Conservation (phyloP, 2,797 vertebrate species). For the Sarcoramphus papa region DNA sequence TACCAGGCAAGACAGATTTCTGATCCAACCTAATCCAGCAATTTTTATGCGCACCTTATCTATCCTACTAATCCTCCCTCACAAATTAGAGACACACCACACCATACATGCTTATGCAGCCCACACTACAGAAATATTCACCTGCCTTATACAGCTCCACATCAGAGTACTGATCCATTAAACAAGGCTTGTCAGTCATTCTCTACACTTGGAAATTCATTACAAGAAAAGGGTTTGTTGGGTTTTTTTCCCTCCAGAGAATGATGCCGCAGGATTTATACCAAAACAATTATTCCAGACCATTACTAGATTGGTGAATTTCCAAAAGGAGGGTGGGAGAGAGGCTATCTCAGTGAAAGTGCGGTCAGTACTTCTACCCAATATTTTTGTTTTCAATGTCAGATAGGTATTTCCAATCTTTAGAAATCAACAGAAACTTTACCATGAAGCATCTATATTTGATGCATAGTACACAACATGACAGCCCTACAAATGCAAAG, state of each 20-base stretch:
- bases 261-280: not conserved
- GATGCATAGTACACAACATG: not conserved
- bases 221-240: not conserved
- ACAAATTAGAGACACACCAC: not conserved
- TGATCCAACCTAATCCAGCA: not conserved
- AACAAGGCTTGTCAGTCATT: not conserved
- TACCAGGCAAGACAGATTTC: not conserved
- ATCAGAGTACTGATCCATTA: not conserved
- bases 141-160: not conserved
- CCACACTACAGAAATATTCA: not conserved
- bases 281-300: not conserved
- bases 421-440: not conserved
- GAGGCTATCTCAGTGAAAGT: not conserved
- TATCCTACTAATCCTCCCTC: not conserved
- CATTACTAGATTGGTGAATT: not conserved
- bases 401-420: not conserved
- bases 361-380: rapidly evolving
- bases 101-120: not conserved
- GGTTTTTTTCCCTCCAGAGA: not conserved
- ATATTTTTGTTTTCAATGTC: not conserved
- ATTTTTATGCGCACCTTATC: not conserved
- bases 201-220: not conserved
- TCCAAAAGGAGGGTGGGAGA: not conserved
- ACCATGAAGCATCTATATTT: not conserved
- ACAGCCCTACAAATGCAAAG: not conserved